Evolutionary conservation across 2,797 vertebrate genomes (phyloP).

Genomic region (Lepus oiostolus): DNA sequence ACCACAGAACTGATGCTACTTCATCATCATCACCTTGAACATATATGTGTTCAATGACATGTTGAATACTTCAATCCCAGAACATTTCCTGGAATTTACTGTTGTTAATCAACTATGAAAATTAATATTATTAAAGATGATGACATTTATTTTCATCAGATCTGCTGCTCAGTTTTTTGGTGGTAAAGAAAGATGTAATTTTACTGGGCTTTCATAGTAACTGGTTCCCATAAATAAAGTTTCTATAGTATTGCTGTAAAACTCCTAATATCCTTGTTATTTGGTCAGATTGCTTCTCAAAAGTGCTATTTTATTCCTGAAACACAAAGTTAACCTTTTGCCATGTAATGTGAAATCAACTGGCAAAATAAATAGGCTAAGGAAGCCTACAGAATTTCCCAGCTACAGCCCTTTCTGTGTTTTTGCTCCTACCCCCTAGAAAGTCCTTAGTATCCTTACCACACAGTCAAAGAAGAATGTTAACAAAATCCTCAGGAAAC

Average conservation of each 20-base stretch:
- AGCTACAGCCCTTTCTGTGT: neutral
- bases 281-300: constrained; percentile 62
- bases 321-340: constrained; percentile 37
- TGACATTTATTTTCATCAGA: neutral
- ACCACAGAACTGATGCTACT: neutral
- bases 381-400: neutral
- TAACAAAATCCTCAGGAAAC: neutral
- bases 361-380: neutral
- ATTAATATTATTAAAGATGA: constrained; percentile 1
- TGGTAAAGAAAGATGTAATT: neutral
- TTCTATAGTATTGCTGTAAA: constrained; percentile 51
- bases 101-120: neutral
- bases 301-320: constrained; percentile 57
- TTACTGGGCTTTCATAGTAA: neutral
- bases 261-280: constrained; percentile 33
- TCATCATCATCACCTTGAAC: neutral
- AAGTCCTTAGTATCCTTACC: constrained; percentile 16
- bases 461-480: constrained; percentile 19
- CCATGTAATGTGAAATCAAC: neutral
- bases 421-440: neutral
- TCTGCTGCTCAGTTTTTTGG: neutral
- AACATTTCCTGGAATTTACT: neutral
- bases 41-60: neutral
- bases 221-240: neutral
- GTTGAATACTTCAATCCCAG: neutral